These are phyloP conservation scores for Drosophila bocqueti DNA, from an alignment of 1,140 invertebrate genomes.

Conservation along the genomic window DNA sequence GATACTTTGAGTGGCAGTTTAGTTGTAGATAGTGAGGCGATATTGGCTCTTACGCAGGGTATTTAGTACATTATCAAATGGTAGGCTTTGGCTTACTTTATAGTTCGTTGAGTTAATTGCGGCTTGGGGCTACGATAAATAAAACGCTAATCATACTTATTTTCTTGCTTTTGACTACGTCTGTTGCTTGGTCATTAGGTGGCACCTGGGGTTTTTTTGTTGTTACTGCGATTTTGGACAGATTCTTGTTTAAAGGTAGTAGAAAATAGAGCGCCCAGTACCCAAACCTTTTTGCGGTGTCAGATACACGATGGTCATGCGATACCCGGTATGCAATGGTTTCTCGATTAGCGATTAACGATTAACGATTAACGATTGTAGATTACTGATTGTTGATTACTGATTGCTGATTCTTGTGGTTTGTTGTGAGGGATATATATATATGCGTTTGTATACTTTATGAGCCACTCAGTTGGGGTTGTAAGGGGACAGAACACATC, in stretches of 20 bases:
- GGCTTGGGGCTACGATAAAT: conserved; percentile 53
- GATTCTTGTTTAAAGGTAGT: conserved; percentile 85
- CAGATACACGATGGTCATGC: conserved; percentile 67
- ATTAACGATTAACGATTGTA: background rate
- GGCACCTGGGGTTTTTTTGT: conserved; percentile 38
- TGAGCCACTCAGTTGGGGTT: conserved; percentile 43
- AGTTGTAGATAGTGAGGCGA: conserved; percentile 68
- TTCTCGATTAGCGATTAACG: conserved; percentile 1
- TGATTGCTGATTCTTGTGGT: conserved; percentile 9
- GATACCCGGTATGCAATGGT: conserved; percentile 19
- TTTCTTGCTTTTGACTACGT: conserved; percentile 40
- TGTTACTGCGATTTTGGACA: conserved; percentile 79
- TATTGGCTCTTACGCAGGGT: conserved; percentile 69
- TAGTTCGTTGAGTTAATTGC: conserved; percentile 45
- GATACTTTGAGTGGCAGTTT: conserved; percentile 75
- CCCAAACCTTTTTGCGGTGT: conserved; percentile 84
- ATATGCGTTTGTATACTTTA: conserved; percentile 46
- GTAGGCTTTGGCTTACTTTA: conserved; percentile 46
- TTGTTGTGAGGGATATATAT: conserved; percentile 34
- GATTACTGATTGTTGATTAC: background rate
- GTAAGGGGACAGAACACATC: conserved; percentile 29
- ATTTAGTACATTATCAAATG: conserved; percentile 35
- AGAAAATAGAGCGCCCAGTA: conserved; percentile 79
- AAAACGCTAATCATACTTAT: conserved; percentile 67
- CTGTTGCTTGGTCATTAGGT: conserved; percentile 11